These are phyloP conservation scores for Elegia similella DNA, from an alignment of 2,888 invertebrate species.

Conservation along the genomic window DNA sequence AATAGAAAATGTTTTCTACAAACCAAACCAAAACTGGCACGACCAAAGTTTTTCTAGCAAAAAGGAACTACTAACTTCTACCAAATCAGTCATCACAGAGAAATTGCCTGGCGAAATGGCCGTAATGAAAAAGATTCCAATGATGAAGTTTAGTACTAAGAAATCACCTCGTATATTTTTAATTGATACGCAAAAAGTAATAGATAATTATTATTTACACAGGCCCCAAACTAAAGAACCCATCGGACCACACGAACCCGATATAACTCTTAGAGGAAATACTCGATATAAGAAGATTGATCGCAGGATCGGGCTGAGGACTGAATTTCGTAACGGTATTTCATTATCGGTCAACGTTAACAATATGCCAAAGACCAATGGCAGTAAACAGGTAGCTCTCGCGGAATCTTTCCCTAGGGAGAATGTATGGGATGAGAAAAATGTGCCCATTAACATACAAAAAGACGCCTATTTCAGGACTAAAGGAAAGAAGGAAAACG, in stretches of 20 bases:
- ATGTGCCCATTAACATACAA: conserved; percentile 36
- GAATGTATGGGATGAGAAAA: conserved; percentile 38
- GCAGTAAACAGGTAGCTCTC: conserved; percentile 32
- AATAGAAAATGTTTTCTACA: background rate
- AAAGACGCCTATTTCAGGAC: conserved; percentile 19
- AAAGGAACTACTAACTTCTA: too few species aligned
- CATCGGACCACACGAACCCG: too few species aligned
- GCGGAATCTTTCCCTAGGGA: conserved; percentile 34
- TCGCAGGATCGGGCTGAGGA: background rate
- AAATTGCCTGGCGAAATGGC: background rate
- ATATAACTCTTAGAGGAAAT: background rate
- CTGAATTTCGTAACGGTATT: background rate
- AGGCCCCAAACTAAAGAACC: background rate
- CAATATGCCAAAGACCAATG: conserved; percentile 17
- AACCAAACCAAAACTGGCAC: too few species aligned
- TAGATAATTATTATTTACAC: background rate
- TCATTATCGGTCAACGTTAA: conserved; percentile 4
- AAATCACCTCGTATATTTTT: conserved; percentile 25
- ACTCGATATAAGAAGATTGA: conserved; percentile 1
- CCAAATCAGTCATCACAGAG: background rate
- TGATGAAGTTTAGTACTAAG: conserved; percentile 12
- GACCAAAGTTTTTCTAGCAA: background rate
- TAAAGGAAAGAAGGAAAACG: conserved; percentile 17
- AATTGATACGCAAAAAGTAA: conserved; percentile 24
- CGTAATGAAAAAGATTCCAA: conserved; percentile 18